A percentile compares a stretch with the other conserved stretches of the same genome.
Conservation (phyloP, 2,113 vertebrate genomes). For the Ptilorrhoa leucosticta region DNA sequence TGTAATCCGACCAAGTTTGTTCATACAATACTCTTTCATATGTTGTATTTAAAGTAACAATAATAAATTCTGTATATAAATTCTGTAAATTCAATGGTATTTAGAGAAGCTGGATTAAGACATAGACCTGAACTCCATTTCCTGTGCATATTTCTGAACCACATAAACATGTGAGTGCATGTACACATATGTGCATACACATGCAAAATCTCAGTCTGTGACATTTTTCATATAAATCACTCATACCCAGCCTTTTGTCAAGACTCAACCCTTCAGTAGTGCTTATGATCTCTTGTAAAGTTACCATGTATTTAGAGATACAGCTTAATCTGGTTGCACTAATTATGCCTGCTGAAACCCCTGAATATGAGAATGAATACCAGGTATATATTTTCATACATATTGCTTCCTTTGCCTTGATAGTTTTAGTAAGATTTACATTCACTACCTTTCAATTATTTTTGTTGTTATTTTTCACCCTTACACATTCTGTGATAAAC, state of each 20-base stretch:
- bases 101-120: not conserved
- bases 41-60: not conserved
- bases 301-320: not conserved
- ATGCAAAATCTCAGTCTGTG: not conserved
- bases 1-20: not conserved
- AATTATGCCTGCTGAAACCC: not conserved
- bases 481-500: not conserved
- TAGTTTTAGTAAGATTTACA: not conserved
- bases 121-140: not conserved
- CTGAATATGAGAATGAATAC: not conserved
- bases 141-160: not conserved
- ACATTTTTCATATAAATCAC: not conserved
- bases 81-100: not conserved
- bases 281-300: not conserved
- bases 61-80: not conserved
- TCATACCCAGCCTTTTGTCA: not conserved
- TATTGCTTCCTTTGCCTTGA: not conserved
- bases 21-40: not conserved
- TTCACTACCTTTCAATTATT: not conserved
- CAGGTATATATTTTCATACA: not conserved
- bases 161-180: not conserved
- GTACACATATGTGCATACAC: fast-evolving
- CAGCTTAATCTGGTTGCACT: not conserved
- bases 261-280: not conserved
- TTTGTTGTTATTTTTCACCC: not conserved